Evolutionary conservation across 2,113 vertebrate species (phyloP).

Genomic region (Micronycteris hirsuta): DNA sequence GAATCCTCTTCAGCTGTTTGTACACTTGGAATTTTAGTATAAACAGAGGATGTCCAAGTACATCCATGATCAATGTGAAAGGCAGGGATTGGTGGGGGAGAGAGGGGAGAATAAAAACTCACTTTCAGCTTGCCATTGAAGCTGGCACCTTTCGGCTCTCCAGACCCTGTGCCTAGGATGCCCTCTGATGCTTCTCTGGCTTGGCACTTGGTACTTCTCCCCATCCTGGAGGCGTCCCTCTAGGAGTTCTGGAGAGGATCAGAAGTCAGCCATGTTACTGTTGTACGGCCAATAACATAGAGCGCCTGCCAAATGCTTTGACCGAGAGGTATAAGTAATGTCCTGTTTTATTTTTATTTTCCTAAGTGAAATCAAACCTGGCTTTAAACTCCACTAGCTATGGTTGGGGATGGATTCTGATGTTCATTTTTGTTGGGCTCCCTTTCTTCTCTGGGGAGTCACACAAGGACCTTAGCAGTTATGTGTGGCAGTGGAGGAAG

Average conservation of each 20-base stretch:
- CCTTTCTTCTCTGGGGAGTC: not conserved
- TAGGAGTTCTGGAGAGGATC: not conserved
- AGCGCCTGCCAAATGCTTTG: not conserved
- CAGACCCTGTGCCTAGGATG: not conserved
- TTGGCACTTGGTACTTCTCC: not conserved
- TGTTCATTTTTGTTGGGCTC: not conserved
- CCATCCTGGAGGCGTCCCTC: not conserved
- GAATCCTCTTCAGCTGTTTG: slow-evolving; percentile 1
- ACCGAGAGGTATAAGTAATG: not conserved
- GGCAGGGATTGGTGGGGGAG: not conserved
- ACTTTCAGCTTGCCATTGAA: not conserved
- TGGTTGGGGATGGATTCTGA: not conserved
- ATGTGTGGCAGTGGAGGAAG: not conserved
- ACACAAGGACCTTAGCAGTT: not conserved
- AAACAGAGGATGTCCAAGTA: slow-evolving; percentile 29
- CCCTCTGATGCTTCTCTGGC: not conserved
- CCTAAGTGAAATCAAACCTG: not conserved
- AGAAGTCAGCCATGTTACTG: not conserved
- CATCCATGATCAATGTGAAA: not conserved
- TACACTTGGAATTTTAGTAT: slow-evolving; percentile 40
- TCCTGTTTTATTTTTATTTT: slow-evolving; percentile 27
- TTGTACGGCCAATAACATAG: not conserved
- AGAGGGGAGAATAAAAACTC: not conserved
- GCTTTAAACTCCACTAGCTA: not conserved
- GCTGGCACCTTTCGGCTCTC: not conserved